These are phyloP conservation scores for Mythimna ferrago DNA, from an alignment of 2,888 invertebrate species.

Conservation along the genomic window DNA sequence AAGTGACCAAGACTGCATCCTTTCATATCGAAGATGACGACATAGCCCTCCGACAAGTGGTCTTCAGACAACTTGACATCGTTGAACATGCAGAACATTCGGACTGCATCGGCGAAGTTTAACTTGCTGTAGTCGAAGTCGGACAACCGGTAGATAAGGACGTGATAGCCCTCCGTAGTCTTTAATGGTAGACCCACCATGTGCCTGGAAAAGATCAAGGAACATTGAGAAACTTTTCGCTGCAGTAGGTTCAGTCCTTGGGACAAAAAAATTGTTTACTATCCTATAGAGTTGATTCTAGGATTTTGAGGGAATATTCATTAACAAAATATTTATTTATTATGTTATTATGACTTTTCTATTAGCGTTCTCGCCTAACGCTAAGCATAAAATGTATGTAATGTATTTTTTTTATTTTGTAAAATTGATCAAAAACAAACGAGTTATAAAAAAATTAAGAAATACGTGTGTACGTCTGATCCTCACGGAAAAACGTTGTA, in stretches of 20 bases:
- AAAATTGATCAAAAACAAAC: no score
- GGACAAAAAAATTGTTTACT: background rate
- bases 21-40: constrained; percentile 93
- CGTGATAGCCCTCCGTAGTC: constrained; percentile 92
- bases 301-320: no score
- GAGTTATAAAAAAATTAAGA: no score
- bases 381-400: no score
- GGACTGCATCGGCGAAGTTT: constrained; percentile 92
- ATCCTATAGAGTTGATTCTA: no score
- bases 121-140: constrained; percentile 92
- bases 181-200: constrained; percentile 91
- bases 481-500: no score
- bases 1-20: constrained; percentile 92
- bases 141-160: constrained; percentile 91
- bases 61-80: constrained; percentile 92
- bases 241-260: background rate
- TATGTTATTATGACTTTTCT: no score
- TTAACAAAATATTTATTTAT: no score
- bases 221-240: background rate
- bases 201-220: constrained; percentile 81
- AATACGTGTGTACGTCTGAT: no score
- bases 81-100: constrained; percentile 93
- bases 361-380: no score
- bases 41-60: constrained; percentile 89
- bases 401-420: no score